Evolutionary conservation across 2,888 invertebrate species (phyloP).

Genomic region (Himalopsyche kuldschensis): DNA sequence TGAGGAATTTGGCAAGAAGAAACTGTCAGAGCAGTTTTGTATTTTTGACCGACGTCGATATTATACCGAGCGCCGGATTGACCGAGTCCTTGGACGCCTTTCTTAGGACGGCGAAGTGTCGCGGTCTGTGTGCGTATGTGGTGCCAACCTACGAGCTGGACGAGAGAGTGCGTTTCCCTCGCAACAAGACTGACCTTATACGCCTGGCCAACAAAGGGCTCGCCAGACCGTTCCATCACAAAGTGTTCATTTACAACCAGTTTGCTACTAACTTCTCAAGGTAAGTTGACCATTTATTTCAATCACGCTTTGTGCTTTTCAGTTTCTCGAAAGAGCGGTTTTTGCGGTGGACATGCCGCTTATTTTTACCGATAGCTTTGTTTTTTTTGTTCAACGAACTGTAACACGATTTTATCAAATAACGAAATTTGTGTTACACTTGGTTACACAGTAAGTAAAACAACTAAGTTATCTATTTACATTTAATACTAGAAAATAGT

Average conservation of each 20-base stretch:
- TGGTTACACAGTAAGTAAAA: too few relatives aligned
- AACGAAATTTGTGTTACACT: too few relatives aligned
- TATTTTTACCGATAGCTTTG: too few relatives aligned
- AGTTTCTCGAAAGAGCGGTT: too few relatives aligned
- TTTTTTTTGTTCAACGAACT: too few relatives aligned
- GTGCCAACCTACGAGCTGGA: constrained; percentile 90
- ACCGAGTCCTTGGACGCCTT: constrained; percentile 72
- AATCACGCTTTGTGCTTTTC: not conserved
- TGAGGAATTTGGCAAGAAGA: constrained; percentile 83
- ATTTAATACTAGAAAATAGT: too few relatives aligned
- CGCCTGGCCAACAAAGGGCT: constrained; percentile 75
- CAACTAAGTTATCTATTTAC: too few relatives aligned
- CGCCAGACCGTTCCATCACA: constrained; percentile 87
- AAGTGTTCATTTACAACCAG: constrained; percentile 90
- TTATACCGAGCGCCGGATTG: constrained; percentile 78
- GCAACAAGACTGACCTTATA: constrained; percentile 77
- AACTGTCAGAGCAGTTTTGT: constrained; percentile 81
- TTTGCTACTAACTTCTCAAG: constrained; percentile 88
- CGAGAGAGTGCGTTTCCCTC: constrained; percentile 74
- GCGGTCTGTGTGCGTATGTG: constrained; percentile 78
- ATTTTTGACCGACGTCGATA: constrained; percentile 86
- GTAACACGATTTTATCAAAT: too few relatives aligned
- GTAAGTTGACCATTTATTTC: constrained; percentile 53
- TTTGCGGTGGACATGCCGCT: too few relatives aligned
- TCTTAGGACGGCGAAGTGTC: constrained; percentile 61